Evolutionary conservation across 1,140 invertebrate genomes (phyloP), one percentile per base, ranked within the genome.

Genomic region (Aphidius gifuensis): DNA sequence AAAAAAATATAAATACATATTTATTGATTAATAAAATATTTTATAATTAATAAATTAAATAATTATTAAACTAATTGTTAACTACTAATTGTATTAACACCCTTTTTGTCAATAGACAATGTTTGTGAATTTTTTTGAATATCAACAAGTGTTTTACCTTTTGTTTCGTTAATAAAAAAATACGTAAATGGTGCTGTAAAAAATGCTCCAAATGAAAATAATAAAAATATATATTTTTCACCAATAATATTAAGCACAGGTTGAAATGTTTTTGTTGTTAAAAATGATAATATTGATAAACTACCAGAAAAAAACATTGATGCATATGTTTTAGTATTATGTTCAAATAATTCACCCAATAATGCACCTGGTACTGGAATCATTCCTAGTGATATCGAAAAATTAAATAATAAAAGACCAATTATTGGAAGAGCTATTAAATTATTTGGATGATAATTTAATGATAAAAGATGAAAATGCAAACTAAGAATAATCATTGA

Each of bases 101-200:
- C 16, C 1, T 16, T 16, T 16, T 16, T 16, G 1, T 16, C 16
- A 16, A 32, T 32, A 32, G 1, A 32, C 0, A 32, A 32, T 32
- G 2, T 60, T 16, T 65, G 66, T 3, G 65, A 56, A n/a, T 66
- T 55, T 23, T 70, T 70, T 65, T 83, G 81, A 46, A 88, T 86
- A 68, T 88, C 85, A 43, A 86, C 77, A 1, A 88, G 68, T 9
- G 74, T 83, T 64, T 84, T 84, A 0, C 87, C 86, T 66, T 84
- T 87, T 0, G 87, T 89, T 71, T 89, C 88, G 1, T 86, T 83
- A 11, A 89, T 72, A 40, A 83, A 79, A 45, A 83, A 79, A 43
- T 77, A 83, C 6, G 85, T 76, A 54, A 86, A 82, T 0, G 86
- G 71, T 32, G 84, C 69, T 1, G 82, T 83, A 11, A 82, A 43